Base-by-base conservation (phyloP, 2,888 invertebrate genomes). In the Rhodophaea formosa region DNA sequence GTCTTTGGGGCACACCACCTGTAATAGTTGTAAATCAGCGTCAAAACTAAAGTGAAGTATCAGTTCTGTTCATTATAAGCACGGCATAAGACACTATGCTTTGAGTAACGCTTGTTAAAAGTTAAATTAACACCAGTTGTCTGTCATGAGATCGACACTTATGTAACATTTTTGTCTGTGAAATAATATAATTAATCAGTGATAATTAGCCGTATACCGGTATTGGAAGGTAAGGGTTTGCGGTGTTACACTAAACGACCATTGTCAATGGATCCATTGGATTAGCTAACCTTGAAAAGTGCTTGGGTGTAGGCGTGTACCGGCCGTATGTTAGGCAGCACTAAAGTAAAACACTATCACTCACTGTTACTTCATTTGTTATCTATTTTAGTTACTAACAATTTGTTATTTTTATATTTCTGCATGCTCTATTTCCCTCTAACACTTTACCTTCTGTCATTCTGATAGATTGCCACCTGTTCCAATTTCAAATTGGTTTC, bases 141-240 rank as follows among this genome's bases (percentile, higher is more conserved):
- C 80, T 87, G 89, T 88, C 90, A 90, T 87, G 84, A 81, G 86
- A 84, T 76, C 76, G 67, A 64, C 63, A 79, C 90, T 90, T 90
- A 90, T 89, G 89, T 90, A 90, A 90, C 85, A 82, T 79, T 82
- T 84, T 75, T 82, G 76, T 79, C 76, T 74, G 79, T 80, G 80
- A 86, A 51, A 84, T 80, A 49, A 56, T 15, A 49, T 15, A 49
- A 56, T 56, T 29, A 68, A 73, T 74, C 68, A 75, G 77, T 79
- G 80, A 76, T 82, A 84, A 72, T 69, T 32, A 70, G 70, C 77
- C 80, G 83, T 88, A 86, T 87, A 86, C 83, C 79, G 77, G 71
- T 70, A 70, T 70, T 66, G 67, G 68, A 77, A 88, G 88, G 88
- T 88, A 88, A 89, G 90, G 74, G 74, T 73, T 65, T 68, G 70